A percentile compares a stretch with the other conserved stretches of the same genome.
Evolutionary conservation across 2,888 invertebrate genomes (phyloP).

Genomic region (Xylota sylvarum): DNA sequence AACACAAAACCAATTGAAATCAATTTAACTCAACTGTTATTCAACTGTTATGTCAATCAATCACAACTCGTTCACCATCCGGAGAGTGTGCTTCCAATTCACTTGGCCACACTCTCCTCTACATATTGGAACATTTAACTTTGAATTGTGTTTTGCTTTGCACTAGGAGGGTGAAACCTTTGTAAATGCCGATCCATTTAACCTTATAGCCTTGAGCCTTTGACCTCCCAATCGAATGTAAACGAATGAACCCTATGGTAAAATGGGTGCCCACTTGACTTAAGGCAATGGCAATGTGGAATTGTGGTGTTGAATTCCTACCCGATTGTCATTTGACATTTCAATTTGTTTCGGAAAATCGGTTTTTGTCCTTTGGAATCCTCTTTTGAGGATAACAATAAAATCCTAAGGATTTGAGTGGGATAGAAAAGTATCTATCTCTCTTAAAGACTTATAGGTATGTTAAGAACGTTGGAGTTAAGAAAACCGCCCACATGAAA

Average conservation of each 20-base stretch:
- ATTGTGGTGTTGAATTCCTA: conserved; percentile 66
- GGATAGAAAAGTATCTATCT: conserved; percentile 26
- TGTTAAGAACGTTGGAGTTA: conserved; percentile 18
- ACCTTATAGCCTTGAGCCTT: conserved; percentile 55
- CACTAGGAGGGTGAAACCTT: conserved; percentile 11
- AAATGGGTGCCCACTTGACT: conserved; percentile 27
- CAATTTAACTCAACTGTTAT: conserved; percentile 32
- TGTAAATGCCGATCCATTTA: conserved; percentile 63
- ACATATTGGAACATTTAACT: conserved; percentile 52
- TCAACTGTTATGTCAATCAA: conserved; percentile 39
- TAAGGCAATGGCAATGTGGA: conserved; percentile 43
- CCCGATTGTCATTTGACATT: conserved; percentile 71
- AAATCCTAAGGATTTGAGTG: conserved; percentile 39
- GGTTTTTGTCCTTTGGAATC: conserved; percentile 41
- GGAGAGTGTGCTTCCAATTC: conserved; percentile 20
- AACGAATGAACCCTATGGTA: conserved; percentile 45
- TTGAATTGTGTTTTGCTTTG: conserved; percentile 25
- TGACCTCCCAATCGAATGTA: conserved; percentile 49
- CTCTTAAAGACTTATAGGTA: conserved; percentile 23
- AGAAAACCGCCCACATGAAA: conserved; percentile 22
- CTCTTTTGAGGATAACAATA: conserved; percentile 51
- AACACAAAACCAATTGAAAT: conserved; percentile 33
- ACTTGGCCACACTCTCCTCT: conserved; percentile 17
- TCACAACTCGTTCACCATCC: conserved; percentile 15
- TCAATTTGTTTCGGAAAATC: conserved; percentile 71